These are phyloP conservation scores for Heterodera filipjevi DNA, from an alignment of 2,888 invertebrate species.

Conservation along the genomic window DNA sequence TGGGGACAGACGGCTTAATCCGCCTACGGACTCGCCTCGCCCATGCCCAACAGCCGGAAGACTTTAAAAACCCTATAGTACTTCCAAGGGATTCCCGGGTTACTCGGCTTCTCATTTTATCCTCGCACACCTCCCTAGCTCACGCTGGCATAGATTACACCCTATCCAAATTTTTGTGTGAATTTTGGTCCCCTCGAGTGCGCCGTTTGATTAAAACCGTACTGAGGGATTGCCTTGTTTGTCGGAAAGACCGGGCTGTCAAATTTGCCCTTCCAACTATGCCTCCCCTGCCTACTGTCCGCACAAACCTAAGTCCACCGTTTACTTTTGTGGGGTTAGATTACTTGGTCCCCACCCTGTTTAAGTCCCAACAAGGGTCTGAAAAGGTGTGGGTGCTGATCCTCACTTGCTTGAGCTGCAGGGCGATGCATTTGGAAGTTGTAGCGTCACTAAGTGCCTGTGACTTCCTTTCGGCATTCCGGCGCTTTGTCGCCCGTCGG, in stretches of 20 bases:
- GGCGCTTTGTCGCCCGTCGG: constrained; percentile 48
- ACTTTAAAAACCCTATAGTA: not conserved
- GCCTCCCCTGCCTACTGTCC: constrained; percentile 25
- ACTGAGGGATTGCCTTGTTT: constrained; percentile 9
- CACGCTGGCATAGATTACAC: constrained; percentile 27
- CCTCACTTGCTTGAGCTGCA: not conserved
- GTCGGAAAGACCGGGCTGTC: not conserved
- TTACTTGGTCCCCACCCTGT: constrained; percentile 26
- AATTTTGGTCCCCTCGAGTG: constrained; percentile 21
- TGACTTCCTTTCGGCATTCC: constrained; percentile 5
- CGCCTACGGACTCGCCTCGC: not conserved
- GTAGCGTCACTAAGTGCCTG: not conserved
- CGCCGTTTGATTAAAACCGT: not conserved
- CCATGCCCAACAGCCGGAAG: not conserved
- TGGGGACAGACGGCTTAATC: not conserved
- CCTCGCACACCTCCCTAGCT: not conserved
- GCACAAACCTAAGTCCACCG: constrained; percentile 34
- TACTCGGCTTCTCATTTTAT: constrained; percentile 1
- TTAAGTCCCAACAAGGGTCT: not conserved
- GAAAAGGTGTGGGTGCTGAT: not conserved
- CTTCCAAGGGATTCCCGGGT: constrained; percentile 27
- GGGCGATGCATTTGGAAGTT: not conserved
- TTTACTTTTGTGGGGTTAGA: constrained; percentile 45
- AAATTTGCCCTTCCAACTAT: constrained; percentile 31
- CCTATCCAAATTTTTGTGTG: constrained; percentile 10